These are phyloP conservation scores for Drosophila eugracilis DNA, from an alignment of 1,140 invertebrate species.

Conservation along the genomic window DNA sequence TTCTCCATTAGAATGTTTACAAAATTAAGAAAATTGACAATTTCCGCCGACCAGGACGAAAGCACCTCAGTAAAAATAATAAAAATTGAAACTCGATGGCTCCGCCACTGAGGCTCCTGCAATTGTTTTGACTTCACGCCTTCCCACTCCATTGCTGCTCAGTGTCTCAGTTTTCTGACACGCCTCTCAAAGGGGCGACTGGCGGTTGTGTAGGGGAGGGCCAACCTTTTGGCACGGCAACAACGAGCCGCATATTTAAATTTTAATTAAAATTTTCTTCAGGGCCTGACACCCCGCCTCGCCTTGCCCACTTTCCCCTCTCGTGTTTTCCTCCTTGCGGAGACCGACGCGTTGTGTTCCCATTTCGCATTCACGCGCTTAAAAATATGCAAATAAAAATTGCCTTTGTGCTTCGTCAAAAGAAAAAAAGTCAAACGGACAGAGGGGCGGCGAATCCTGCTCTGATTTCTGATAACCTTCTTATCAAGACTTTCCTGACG, in stretches of 20 bases:
- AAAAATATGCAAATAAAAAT: constrained; percentile 77
- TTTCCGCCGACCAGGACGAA: constrained; percentile 47
- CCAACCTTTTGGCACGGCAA: constrained; percentile 53
- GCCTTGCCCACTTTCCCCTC: neutral
- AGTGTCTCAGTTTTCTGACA: constrained; percentile 51
- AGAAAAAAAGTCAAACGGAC: neutral
- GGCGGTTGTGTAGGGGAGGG: neutral
- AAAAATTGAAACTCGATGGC: constrained; percentile 18
- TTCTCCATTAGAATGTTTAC: constrained; percentile 68
- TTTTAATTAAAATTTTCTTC: constrained; percentile 76
- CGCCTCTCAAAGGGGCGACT: neutral
- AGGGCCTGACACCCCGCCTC: neutral
- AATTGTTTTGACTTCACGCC: constrained; percentile 20
- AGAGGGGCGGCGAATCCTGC: constrained; percentile 22
- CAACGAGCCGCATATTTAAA: constrained; percentile 76
- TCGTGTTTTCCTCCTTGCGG: constrained; percentile 6
- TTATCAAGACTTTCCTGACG: constrained; percentile 18
- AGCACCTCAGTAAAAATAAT: constrained; percentile 27
- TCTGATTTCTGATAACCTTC: constrained; percentile 59
- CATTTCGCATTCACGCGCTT: constrained; percentile 68
- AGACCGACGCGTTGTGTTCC: constrained; percentile 30
- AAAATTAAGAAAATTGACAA: constrained; percentile 75
- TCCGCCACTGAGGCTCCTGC: constrained; percentile 5
- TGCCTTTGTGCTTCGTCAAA: constrained; percentile 18
- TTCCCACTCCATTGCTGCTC: constrained; percentile 3